Conservation (phyloP, 2,113 vertebrate species). For the Coregonus clupeaformis region DNA sequence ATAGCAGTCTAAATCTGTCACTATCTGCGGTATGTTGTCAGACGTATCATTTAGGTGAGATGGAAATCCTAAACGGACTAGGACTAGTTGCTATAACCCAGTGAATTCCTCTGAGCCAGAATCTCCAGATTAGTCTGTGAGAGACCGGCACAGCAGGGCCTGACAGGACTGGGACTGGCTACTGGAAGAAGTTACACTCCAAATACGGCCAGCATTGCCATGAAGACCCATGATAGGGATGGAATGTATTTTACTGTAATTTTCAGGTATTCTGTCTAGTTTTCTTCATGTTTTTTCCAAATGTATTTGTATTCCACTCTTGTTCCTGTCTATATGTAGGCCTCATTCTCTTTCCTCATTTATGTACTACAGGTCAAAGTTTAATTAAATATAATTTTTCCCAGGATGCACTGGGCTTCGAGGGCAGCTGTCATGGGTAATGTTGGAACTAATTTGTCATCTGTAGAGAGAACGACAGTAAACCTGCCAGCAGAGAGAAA, state of each 20-base stretch:
- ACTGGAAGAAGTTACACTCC: too few species aligned
- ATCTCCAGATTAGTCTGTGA: not conserved
- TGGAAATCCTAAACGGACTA: not conserved
- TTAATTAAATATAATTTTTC: conserved; percentile 66
- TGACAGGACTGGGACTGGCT: not conserved
- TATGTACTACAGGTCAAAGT: conserved; percentile 42
- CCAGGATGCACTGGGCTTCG: conserved; percentile 52
- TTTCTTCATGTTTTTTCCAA: too few species aligned
- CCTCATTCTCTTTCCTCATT: conserved; percentile 13
- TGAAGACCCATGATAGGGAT: too few species aligned
- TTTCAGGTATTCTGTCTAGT: too few species aligned
- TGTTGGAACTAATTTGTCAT: conserved; percentile 73
- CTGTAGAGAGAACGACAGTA: conserved; percentile 52
- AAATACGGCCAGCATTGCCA: too few species aligned
- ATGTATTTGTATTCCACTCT: too few species aligned
- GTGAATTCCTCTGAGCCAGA: not conserved
- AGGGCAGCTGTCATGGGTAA: conserved; percentile 65
- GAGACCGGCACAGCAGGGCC: not conserved
- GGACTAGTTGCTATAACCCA: not conserved
- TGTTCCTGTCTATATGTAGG: not conserved
- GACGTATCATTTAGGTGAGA: not conserved
- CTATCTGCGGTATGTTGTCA: not conserved
- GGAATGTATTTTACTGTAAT: too few species aligned
- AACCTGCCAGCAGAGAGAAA: conserved; percentile 53
- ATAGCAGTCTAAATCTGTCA: too few species aligned